phyloP scores from a whole-genome alignment of 2,797 vertebrate genomes.

The Vultur gryphus region DNA sequence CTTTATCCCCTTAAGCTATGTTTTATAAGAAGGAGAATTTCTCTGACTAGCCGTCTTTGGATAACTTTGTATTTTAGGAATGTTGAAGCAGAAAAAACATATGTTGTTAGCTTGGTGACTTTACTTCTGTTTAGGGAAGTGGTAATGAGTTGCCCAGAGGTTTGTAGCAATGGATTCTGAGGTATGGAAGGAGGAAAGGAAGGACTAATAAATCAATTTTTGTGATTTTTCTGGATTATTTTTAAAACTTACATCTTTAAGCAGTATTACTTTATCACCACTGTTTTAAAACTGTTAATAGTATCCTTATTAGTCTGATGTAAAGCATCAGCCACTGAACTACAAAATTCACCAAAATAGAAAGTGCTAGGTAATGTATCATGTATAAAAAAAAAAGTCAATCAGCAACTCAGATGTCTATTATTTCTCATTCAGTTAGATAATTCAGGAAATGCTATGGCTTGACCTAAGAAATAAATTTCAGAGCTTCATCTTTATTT shows the following conservation, averaged over 20 bases:
- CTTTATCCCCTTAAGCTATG: not conserved
- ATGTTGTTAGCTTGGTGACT: not conserved
- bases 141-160: not conserved
- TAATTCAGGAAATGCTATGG: not conserved
- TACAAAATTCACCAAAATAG: not conserved
- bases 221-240: not conserved
- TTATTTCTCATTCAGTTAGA: conserved; percentile 20
- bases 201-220: not conserved
- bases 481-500: not conserved
- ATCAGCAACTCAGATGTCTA: not conserved
- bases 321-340: conserved; percentile 8
- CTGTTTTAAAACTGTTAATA: conserved; percentile 10
- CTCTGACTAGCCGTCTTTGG: not conserved
- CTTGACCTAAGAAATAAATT: conserved; percentile 31
- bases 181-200: not conserved
- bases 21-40: not conserved
- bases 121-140: not conserved
- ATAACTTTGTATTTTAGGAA: not conserved
- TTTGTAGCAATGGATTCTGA: not conserved
- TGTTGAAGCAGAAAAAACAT: not conserved
- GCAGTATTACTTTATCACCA: not conserved
- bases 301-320: conserved; percentile 1
- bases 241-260: not conserved
- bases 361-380: not conserved
- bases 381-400: not conserved